Conservation (phyloP, 2,797 vertebrate species). For the Dermochelys coriacea region DNA sequence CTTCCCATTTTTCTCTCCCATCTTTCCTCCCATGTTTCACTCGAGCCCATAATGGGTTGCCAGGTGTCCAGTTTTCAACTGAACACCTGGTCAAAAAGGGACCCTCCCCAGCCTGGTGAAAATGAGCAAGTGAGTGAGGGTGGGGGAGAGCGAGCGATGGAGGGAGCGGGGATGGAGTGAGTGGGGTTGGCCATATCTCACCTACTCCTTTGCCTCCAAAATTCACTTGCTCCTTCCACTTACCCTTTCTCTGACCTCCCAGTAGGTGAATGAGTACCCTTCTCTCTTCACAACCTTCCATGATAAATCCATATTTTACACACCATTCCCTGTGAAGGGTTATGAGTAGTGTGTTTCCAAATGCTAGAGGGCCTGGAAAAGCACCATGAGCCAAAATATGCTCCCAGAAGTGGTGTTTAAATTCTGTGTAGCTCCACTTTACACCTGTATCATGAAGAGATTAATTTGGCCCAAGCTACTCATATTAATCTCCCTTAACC, state of each 20-base stretch:
- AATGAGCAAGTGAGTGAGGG: no score
- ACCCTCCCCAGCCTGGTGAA: no score
- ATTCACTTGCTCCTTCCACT: slow-evolving; percentile 13
- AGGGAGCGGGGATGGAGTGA: no score
- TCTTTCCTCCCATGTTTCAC: neutral
- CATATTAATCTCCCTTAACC: slow-evolving; percentile 36
- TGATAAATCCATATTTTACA: neutral
- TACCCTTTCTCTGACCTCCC: slow-evolving; percentile 4
- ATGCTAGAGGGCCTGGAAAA: slow-evolving; percentile 37
- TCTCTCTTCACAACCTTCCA: neutral
- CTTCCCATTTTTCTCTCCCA: neutral
- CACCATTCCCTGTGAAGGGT: slow-evolving; percentile 2
- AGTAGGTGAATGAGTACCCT: slow-evolving; percentile 19
- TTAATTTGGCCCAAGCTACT: neutral
- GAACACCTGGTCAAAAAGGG: no score
- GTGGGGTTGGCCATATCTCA: neutral
- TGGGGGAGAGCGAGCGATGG: no score
- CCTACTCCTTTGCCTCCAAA: neutral
- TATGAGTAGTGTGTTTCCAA: slow-evolving; percentile 3
- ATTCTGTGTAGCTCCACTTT: neutral
- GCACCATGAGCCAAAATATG: slow-evolving; percentile 34
- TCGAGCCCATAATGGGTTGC: neutral
- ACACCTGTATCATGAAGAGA: neutral
- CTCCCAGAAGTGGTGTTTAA: slow-evolving; percentile 7
- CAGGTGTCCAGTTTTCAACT: no score